A percentile compares a stretch with the other conserved stretches of the same genome.
Evolutionary conservation across 2,113 vertebrate genomes (phyloP).

Genomic region (Ailurus styani): DNA sequence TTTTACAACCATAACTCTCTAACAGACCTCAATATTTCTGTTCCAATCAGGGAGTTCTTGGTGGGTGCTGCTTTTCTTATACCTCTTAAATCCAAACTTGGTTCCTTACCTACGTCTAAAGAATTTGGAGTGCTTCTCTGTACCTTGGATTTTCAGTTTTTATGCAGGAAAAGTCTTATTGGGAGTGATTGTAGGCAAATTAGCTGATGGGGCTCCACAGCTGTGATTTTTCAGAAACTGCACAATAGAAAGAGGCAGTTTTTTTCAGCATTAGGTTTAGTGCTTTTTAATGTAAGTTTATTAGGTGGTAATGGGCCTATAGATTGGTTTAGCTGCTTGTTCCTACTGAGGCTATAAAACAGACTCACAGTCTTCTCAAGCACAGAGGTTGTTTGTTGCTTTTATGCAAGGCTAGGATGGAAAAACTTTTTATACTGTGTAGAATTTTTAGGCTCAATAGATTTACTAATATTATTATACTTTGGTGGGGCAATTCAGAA

Average conservation of each 20-base stretch:
- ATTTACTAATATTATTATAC: background rate
- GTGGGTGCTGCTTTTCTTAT: background rate
- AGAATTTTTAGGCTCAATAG: slow-evolving; percentile 6
- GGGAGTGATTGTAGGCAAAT: slow-evolving; percentile 45
- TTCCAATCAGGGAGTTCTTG: background rate
- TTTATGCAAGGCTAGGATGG: background rate
- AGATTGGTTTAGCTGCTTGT: slow-evolving; percentile 43
- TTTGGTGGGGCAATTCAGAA: background rate
- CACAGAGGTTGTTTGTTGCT: background rate
- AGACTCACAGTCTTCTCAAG: background rate
- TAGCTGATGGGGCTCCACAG: slow-evolving; percentile 32
- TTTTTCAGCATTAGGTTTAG: slow-evolving; percentile 45
- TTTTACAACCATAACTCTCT: background rate
- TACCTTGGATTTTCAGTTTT: slow-evolving; percentile 25
- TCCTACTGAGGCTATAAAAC: slow-evolving; percentile 44
- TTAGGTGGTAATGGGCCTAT: slow-evolving; percentile 53
- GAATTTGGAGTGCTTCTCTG: background rate
- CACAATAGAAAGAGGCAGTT: background rate
- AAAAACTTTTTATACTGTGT: background rate
- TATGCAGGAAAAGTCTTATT: slow-evolving; percentile 35
- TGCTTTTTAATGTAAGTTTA: slow-evolving; percentile 65
- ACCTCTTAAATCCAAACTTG: background rate
- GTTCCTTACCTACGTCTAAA: background rate
- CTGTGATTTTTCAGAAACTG: slow-evolving; percentile 47
- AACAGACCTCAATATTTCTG: background rate